phyloP scores from a whole-genome alignment of 2,113 vertebrate species.

The Xenotilapia leptura region DNA sequence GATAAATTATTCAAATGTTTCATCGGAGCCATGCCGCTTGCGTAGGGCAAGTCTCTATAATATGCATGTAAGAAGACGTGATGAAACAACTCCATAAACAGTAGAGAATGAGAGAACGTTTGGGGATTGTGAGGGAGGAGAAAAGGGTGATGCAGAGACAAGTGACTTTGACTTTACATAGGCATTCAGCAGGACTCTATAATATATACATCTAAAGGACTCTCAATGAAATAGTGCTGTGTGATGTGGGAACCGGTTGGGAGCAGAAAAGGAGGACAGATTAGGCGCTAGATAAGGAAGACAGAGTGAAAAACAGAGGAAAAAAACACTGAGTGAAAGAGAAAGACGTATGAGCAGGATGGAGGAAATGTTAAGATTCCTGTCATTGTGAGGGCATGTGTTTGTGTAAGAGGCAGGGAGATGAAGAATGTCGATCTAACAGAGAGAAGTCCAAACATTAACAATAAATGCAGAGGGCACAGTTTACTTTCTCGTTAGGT shows the following conservation, averaged over 20 bases:
- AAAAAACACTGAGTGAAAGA: neutral
- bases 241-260: conserved; percentile 20
- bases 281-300: conserved; percentile 20
- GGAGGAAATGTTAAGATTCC: conserved; percentile 44
- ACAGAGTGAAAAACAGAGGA: neutral
- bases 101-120: conserved; percentile 35
- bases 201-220: conserved; percentile 48
- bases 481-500: conserved; percentile 1
- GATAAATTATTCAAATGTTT: conserved; percentile 67
- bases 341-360: conserved; percentile 24
- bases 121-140: conserved; percentile 5
- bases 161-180: conserved; percentile 46
- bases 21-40: conserved; percentile 54
- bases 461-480: conserved; percentile 30
- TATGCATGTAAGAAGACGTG: conserved; percentile 65
- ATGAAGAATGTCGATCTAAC: conserved; percentile 31
- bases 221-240: conserved; percentile 14
- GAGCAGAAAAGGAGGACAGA: conserved; percentile 27
- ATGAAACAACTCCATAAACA: conserved; percentile 64
- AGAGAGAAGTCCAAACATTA: conserved; percentile 26
- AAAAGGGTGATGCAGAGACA: conserved; percentile 17
- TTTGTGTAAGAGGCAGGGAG: neutral
- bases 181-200: conserved; percentile 9
- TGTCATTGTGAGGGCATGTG: conserved; percentile 42
- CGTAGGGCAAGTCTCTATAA: conserved; percentile 58